Conservation (phyloP, 2,113 vertebrate genomes). For the Baryphthengus martii region DNA sequence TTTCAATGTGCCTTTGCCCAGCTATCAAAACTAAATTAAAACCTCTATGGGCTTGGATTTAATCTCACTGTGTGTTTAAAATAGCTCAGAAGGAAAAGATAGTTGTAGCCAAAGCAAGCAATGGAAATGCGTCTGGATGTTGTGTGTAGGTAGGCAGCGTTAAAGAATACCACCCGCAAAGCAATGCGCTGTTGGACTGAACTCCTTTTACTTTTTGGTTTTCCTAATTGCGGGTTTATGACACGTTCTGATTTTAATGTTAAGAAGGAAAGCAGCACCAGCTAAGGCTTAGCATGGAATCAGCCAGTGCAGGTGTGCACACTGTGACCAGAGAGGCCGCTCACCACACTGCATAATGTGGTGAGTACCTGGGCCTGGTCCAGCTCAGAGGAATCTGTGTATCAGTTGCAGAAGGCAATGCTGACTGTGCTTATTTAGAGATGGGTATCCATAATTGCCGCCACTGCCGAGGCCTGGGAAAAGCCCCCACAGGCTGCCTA, state of each 20-base stretch:
- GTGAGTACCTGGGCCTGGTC: not conserved
- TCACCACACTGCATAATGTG: rapidly evolving
- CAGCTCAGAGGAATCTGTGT: not conserved
- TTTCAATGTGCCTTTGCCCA: not conserved
- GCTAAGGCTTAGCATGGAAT: not conserved
- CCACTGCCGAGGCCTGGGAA: not conserved
- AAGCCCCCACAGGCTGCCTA: not conserved
- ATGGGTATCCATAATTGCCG: not conserved
- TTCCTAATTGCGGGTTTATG: not conserved
- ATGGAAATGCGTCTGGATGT: not conserved
- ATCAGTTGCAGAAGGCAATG: not conserved
- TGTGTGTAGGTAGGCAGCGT: not conserved
- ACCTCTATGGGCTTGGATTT: not conserved
- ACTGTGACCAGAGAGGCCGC: not conserved
- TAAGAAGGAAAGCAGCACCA: not conserved
- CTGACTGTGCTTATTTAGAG: not conserved
- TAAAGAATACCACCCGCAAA: not conserved
- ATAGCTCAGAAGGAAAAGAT: not conserved
- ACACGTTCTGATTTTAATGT: not conserved
- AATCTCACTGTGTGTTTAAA: not conserved
- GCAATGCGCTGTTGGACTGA: not conserved
- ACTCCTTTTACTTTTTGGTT: not conserved
- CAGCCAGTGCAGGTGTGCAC: not conserved
- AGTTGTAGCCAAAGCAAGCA: not conserved
- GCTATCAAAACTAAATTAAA: not conserved